phyloP scores from a whole-genome alignment of 2,797 vertebrate species.

The Sarcoramphus papa region DNA sequence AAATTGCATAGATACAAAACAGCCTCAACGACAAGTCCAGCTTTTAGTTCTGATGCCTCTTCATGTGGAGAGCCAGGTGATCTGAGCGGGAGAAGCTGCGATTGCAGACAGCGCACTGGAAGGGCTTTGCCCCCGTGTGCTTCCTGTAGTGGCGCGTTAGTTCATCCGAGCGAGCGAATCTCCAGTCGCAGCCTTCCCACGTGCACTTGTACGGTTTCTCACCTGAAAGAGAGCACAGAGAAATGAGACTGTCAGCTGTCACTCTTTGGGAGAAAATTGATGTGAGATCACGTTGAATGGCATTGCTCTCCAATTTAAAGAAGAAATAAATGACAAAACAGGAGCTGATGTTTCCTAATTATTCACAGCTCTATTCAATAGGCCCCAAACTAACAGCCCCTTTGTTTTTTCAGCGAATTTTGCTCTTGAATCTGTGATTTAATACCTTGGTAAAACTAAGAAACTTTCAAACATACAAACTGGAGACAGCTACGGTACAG shows the following conservation, averaged over 20 bases:
- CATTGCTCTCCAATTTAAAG: neutral
- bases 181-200: slow-evolving; percentile 97
- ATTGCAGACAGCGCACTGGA: slow-evolving; percentile 91
- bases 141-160: slow-evolving; percentile 97
- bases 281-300: accelerated
- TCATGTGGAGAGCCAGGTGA: slow-evolving; percentile 98
- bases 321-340: neutral
- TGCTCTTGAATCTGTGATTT: neutral
- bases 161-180: slow-evolving; percentile 95
- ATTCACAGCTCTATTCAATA: neutral
- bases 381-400: neutral
- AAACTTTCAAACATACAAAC: neutral
- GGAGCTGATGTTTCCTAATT: neutral
- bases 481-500: neutral
- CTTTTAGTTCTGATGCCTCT: slow-evolving; percentile 91
- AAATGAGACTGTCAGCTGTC: neutral
- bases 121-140: slow-evolving; percentile 95
- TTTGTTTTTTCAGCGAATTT: neutral
- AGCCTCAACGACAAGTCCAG: neutral
- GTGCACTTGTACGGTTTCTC: slow-evolving; percentile 97
- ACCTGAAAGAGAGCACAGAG: slow-evolving; percentile 71
- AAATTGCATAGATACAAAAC: slow-evolving; percentile 63
- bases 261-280: neutral
- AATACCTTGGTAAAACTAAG: neutral
- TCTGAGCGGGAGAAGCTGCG: slow-evolving; percentile 97